These are phyloP conservation scores for Hetaerina americana DNA, from an alignment of 1,140 invertebrate genomes.

Conservation along the genomic window DNA sequence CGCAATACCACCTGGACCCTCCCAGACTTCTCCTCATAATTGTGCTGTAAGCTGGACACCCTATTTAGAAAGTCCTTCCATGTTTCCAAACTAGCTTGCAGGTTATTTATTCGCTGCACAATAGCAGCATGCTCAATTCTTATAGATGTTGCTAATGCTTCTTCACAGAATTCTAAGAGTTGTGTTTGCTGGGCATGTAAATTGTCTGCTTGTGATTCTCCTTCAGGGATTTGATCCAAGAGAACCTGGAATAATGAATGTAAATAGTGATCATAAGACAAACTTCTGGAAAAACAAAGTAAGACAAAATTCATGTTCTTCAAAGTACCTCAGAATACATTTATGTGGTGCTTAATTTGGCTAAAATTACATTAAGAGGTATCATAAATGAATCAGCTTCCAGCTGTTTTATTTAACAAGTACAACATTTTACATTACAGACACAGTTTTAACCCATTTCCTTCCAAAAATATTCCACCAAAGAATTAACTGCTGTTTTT, in stretches of 20 bases:
- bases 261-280: background rate
- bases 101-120: conserved; percentile 56
- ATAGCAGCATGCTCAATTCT: conserved; percentile 66
- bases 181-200: conserved; percentile 50
- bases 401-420: too few species aligned
- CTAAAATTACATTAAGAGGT: too few species aligned
- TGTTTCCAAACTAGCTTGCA: conserved; percentile 64
- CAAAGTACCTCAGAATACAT: too few species aligned
- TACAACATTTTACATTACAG: too few species aligned
- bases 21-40: conserved; percentile 42
- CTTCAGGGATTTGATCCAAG: conserved; percentile 49
- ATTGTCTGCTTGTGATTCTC: conserved; percentile 46
- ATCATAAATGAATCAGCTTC: too few species aligned
- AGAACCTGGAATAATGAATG: conserved; percentile 33
- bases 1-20: conserved; percentile 42
- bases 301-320: too few species aligned
- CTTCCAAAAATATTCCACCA: too few species aligned
- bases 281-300: conserved; percentile 7
- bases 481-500: too few species aligned
- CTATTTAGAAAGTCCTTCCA: conserved; percentile 59
- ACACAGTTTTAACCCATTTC: too few species aligned
- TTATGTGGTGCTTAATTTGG: too few species aligned
- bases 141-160: conserved; percentile 56
- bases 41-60: conserved; percentile 42
- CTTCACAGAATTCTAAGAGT: conserved; percentile 59